Evolutionary conservation across 2,113 vertebrate species (phyloP).

Genomic region (Laticauda colubrina): DNA sequence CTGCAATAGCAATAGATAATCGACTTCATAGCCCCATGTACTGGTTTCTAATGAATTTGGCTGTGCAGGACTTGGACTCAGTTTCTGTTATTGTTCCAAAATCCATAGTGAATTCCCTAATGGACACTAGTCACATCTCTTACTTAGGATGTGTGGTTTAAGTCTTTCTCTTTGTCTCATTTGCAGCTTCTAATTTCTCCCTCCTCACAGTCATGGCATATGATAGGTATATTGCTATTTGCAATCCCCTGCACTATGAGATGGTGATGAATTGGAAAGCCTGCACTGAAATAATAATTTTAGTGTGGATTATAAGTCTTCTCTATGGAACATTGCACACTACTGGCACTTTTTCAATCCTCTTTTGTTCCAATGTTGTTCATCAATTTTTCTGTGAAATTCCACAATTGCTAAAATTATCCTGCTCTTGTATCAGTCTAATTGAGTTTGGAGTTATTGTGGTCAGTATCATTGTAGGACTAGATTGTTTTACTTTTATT

Average conservation of each 20-base stretch:
- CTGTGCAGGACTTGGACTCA: not conserved
- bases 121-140: not conserved
- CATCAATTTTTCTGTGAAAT: slow-evolving; percentile 13
- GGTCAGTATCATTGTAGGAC: no score
- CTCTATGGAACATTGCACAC: slow-evolving; percentile 26
- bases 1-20: not conserved
- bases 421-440: not conserved
- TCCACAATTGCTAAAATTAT: not conserved
- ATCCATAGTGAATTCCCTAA: not conserved
- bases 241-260: slow-evolving; percentile 35
- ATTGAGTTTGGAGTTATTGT: not conserved
- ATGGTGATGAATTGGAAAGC: slow-evolving; percentile 13
- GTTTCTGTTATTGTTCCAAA: not conserved
- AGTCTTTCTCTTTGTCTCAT: not conserved
- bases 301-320: not conserved
- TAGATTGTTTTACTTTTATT: not conserved
- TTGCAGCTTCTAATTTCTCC: not conserved
- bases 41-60: not conserved
- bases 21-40: not conserved
- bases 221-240: slow-evolving; percentile 32
- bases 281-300: slow-evolving; percentile 8
- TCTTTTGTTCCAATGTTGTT: not conserved
- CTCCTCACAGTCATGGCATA: slow-evolving; percentile 46
- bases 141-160: not conserved
- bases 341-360: not conserved